phyloP scores from a whole-genome alignment of 2,888 invertebrate species.

The Pimpla rufipes region DNA sequence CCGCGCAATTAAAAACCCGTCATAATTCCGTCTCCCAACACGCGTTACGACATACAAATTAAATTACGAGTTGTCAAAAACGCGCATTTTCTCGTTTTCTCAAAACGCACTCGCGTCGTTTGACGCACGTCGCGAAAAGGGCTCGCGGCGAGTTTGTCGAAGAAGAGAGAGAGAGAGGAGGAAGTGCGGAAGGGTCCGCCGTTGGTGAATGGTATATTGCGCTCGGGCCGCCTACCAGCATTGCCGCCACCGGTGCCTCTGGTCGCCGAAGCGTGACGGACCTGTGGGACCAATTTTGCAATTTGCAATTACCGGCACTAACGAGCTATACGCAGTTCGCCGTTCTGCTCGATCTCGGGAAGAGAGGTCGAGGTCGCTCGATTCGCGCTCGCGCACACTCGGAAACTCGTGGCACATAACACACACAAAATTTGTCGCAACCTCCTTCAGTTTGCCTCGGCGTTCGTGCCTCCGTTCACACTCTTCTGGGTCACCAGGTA shows the following conservation, averaged over 20 bases:
- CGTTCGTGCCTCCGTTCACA: not conserved
- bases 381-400: not conserved
- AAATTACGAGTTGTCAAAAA: too few relatives aligned
- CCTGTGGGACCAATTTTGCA: constrained; percentile 64
- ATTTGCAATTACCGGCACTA: constrained; percentile 69
- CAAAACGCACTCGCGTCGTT: not conserved
- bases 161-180: not conserved
- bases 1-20: not conserved
- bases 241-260: constrained; percentile 20
- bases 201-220: constrained; percentile 1
- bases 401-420: too few relatives aligned
- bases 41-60: not conserved
- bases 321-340: constrained; percentile 65
- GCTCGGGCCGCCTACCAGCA: not conserved
- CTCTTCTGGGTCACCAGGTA: constrained; percentile 7
- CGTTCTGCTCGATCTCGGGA: constrained; percentile 4
- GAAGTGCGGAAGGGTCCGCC: not conserved
- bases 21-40: not conserved
- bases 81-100: not conserved
- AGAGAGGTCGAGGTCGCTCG: constrained; percentile 30
- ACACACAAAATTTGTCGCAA: constrained; percentile 2
- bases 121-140: not conserved
- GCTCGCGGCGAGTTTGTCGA: not conserved
- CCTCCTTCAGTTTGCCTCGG: not conserved
- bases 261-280: constrained; percentile 45